These are phyloP conservation scores for Gymnodraco acuticeps DNA, from an alignment of 2,797 vertebrate species.

Conservation along the genomic window DNA sequence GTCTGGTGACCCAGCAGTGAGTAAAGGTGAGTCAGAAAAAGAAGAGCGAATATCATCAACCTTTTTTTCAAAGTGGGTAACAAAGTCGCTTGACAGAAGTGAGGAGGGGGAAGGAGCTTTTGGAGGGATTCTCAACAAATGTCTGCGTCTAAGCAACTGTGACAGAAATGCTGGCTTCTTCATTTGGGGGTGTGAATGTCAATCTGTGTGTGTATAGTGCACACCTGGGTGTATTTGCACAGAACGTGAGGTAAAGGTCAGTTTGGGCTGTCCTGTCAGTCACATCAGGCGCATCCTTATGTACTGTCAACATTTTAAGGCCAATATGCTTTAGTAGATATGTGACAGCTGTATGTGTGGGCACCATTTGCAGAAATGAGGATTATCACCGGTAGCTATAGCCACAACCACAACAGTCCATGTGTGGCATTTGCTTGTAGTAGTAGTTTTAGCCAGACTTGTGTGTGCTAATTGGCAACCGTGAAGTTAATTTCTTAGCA, in stretches of 20 bases:
- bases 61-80: too few relatives aligned
- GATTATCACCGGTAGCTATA: too few relatives aligned
- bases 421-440: not conserved
- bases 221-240: constrained; percentile 46
- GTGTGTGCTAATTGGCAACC: not conserved
- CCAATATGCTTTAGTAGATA: not conserved
- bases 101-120: too few relatives aligned
- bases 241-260: constrained; percentile 31
- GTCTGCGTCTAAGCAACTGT: constrained; percentile 45
- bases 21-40: too few relatives aligned
- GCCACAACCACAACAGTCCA: too few relatives aligned
- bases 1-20: too few relatives aligned
- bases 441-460: not conserved
- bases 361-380: too few relatives aligned
- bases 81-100: too few relatives aligned
- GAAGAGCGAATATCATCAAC: too few relatives aligned
- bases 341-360: too few relatives aligned
- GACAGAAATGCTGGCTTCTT: constrained; percentile 10
- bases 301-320: not conserved
- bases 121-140: not conserved
- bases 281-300: not conserved
- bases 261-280: constrained; percentile 16
- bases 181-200: not conserved
- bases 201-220: constrained; percentile 26
- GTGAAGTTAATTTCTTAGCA: constrained; percentile 10